A percentile compares a stretch with the other conserved stretches of the same genome.
These are phyloP conservation scores for Allolobophora icterica DNA, from an alignment of 2,888 invertebrate species.

Conservation along the genomic window DNA sequence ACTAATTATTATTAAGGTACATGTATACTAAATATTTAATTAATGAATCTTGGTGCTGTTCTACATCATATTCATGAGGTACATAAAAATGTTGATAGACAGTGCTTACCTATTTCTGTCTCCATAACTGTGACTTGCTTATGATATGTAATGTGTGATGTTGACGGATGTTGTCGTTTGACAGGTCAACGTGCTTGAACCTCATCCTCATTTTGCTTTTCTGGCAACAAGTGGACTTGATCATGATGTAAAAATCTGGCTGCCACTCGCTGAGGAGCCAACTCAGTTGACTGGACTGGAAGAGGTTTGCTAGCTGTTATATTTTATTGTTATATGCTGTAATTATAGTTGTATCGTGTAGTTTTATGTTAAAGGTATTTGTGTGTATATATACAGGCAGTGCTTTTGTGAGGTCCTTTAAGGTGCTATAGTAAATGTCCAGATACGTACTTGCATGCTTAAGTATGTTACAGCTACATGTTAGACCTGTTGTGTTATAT, in stretches of 20 bases:
- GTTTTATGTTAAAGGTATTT: background rate
- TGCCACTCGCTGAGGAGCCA: constrained; percentile 55
- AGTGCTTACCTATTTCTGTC: background rate
- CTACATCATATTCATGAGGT: no score
- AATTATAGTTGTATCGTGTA: no score
- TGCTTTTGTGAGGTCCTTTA: no score
- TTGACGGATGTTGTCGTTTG: background rate
- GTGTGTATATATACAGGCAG: no score
- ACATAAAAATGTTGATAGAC: background rate
- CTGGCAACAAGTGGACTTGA: constrained; percentile 91
- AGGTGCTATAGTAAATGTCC: no score
- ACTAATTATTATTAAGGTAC: no score
- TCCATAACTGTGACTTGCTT: background rate
- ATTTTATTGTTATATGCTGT: no score
- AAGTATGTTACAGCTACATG: no score
- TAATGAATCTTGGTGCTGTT: background rate
- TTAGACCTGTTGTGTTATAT: no score
- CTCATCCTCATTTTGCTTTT: constrained; percentile 85
- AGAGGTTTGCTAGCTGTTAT: constrained; percentile 46
- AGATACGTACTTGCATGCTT: no score
- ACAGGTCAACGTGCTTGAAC: constrained; percentile 89
- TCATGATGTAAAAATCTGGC: constrained; percentile 90
- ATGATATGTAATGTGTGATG: background rate
- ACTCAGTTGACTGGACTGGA: constrained; percentile 68
- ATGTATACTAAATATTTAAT: background rate